Evolutionary conservation across 2,888 invertebrate genomes (phyloP).

Genomic region (Lithosia quadra): DNA sequence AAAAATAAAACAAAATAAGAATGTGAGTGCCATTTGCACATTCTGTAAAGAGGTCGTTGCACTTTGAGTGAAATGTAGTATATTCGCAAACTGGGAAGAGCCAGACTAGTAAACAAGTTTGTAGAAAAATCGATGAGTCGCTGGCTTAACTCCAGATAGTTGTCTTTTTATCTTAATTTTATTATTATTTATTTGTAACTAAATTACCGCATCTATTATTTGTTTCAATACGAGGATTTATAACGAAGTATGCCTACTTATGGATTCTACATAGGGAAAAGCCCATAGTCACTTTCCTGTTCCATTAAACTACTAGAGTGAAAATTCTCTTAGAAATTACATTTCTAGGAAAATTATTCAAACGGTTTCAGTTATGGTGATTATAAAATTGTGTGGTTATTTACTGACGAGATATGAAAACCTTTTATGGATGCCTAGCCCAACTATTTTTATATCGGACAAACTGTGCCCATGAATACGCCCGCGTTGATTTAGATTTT

Average conservation of each 20-base stretch:
- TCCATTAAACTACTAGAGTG: background rate
- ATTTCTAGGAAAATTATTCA: background rate
- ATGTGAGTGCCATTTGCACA: slow-evolving; percentile 27
- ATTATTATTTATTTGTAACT: background rate
- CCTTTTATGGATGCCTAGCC: too few relatives aligned
- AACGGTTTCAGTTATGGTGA: too few relatives aligned
- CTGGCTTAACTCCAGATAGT: slow-evolving; percentile 63
- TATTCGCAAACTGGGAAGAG: slow-evolving; percentile 49
- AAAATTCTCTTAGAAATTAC: background rate
- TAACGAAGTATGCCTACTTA: background rate
- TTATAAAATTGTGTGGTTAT: too few relatives aligned
- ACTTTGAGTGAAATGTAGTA: slow-evolving; percentile 44
- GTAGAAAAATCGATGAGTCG: slow-evolving; percentile 63
- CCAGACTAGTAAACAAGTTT: slow-evolving; percentile 60
- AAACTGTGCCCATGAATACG: too few relatives aligned
- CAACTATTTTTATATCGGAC: background rate
- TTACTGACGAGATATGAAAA: too few relatives aligned
- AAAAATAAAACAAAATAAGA: slow-evolving; percentile 33
- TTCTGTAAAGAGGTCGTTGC: slow-evolving; percentile 51
- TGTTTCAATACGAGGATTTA: too few relatives aligned
- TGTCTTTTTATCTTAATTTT: slow-evolving; percentile 11
- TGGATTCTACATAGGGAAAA: background rate
- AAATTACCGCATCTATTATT: background rate
- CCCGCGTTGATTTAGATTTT: too few relatives aligned
- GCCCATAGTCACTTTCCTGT: background rate